Evolutionary conservation across 2,797 vertebrate species (phyloP).

Genomic region (Gadopsis marmoratus): DNA sequence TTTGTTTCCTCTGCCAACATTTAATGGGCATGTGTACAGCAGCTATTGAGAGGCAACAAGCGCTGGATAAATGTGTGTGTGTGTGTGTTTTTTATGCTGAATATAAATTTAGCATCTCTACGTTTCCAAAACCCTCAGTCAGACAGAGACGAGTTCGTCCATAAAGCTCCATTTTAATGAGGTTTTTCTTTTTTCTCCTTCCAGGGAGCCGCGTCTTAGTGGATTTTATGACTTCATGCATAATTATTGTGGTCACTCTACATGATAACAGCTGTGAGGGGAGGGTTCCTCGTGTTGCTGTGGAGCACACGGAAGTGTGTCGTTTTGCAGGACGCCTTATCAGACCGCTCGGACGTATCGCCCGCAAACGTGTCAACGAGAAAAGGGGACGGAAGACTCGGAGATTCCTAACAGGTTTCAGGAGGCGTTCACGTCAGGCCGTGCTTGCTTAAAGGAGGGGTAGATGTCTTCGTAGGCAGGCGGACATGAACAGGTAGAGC

Average conservation of each 20-base stretch:
- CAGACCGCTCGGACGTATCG: neutral
- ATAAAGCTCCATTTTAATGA: slow-evolving; percentile 66
- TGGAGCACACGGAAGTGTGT: slow-evolving; percentile 13
- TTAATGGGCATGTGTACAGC: slow-evolving; percentile 35
- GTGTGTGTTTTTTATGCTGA: slow-evolving; percentile 38
- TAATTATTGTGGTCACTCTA: slow-evolving; percentile 59
- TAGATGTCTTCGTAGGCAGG: slow-evolving; percentile 78
- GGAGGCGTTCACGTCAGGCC: slow-evolving; percentile 11
- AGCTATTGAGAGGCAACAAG: slow-evolving; percentile 51
- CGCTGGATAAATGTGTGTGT: slow-evolving; percentile 37
- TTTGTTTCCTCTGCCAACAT: slow-evolving; percentile 37
- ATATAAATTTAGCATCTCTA: slow-evolving; percentile 52
- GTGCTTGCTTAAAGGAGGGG: slow-evolving; percentile 25
- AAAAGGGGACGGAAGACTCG: neutral
- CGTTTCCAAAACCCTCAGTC: slow-evolving; percentile 51
- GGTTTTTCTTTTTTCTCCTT: slow-evolving; percentile 44
- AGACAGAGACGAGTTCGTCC: slow-evolving; percentile 40
- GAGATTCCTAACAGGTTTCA: neutral
- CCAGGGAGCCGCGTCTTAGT: slow-evolving; percentile 46
- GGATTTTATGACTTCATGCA: slow-evolving; percentile 65
- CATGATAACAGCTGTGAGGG: slow-evolving; percentile 58
- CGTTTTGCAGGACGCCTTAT: neutral
- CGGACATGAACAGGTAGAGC: slow-evolving; percentile 57
- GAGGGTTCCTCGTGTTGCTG: slow-evolving; percentile 6
- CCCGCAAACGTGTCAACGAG: neutral